Evolutionary conservation across 2,797 vertebrate species (phyloP).

Genomic region (Urophycis tenuis): DNA sequence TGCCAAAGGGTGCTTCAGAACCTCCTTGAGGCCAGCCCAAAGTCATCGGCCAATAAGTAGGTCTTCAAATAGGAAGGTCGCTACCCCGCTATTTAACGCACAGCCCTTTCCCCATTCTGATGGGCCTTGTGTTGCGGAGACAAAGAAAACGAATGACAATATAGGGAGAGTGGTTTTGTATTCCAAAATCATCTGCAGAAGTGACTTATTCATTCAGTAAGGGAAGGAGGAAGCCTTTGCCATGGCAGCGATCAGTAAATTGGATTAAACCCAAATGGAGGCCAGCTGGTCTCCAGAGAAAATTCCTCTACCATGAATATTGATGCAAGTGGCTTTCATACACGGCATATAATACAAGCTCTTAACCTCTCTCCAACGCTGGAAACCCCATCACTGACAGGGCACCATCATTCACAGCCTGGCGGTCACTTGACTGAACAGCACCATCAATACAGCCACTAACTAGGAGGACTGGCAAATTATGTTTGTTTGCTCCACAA

Average conservation of each 20-base stretch:
- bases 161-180: constrained; percentile 23
- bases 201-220: constrained; percentile 35
- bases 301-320: constrained; percentile 52
- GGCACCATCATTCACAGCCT: constrained; percentile 29
- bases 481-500: constrained; percentile 35
- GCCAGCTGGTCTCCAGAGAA: constrained; percentile 44
- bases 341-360: constrained; percentile 45
- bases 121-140: constrained; percentile 12
- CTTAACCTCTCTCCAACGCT: constrained; percentile 43
- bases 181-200: constrained; percentile 39
- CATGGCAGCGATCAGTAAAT: constrained; percentile 51
- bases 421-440: constrained; percentile 37
- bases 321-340: constrained; percentile 45
- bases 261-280: constrained; percentile 59
- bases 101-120: constrained; percentile 27
- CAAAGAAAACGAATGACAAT: constrained; percentile 16
- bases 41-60: background rate
- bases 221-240: constrained; percentile 36
- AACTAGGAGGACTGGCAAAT: constrained; percentile 21
- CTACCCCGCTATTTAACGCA: constrained; percentile 16
- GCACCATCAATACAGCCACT: constrained; percentile 38
- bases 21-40: background rate
- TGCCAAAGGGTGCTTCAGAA: background rate
- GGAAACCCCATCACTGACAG: constrained; percentile 38
- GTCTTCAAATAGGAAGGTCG: background rate